These are phyloP conservation scores for Tolypeutes matacus DNA, from an alignment of 2,797 vertebrate species.

Conservation along the genomic window DNA sequence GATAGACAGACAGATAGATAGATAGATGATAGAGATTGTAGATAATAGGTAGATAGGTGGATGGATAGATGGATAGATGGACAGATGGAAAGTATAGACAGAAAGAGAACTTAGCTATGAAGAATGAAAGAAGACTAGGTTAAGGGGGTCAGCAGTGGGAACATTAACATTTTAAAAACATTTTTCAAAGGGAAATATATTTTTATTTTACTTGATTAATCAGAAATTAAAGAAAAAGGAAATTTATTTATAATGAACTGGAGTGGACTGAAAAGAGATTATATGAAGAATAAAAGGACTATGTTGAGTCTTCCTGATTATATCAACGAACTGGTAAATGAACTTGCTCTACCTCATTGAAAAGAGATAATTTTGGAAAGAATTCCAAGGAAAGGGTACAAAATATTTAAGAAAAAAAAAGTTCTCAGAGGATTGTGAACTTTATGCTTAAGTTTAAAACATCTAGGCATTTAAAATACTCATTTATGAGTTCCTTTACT, in stretches of 20 bases:
- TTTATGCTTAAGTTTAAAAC: conserved; percentile 15
- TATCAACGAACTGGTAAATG: background rate
- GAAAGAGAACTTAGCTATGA: conserved; percentile 2
- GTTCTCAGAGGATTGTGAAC: background rate
- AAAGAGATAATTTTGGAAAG: conserved; percentile 29
- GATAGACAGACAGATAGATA: background rate
- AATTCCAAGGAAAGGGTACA: conserved; percentile 23
- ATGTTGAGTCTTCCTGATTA: background rate
- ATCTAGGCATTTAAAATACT: conserved; percentile 30
- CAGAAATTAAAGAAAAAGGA: conserved; percentile 50
- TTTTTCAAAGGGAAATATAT: conserved; percentile 20
- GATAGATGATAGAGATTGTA: background rate
- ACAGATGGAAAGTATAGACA: background rate
- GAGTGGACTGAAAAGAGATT: conserved; percentile 21
- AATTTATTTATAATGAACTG: conserved; percentile 17
- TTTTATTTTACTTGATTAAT: background rate
- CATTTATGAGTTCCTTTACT: conserved; percentile 10
- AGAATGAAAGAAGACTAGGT: background rate
- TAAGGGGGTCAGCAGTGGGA: background rate
- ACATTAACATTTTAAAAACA: background rate
- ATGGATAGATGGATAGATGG: background rate
- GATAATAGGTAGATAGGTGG: too few species aligned
- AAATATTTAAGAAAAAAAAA: background rate
- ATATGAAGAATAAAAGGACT: conserved; percentile 52
- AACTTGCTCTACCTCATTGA: background rate